Conservation (phyloP, 2,888 invertebrate species). For the Acanthosepion esculentum region DNA sequence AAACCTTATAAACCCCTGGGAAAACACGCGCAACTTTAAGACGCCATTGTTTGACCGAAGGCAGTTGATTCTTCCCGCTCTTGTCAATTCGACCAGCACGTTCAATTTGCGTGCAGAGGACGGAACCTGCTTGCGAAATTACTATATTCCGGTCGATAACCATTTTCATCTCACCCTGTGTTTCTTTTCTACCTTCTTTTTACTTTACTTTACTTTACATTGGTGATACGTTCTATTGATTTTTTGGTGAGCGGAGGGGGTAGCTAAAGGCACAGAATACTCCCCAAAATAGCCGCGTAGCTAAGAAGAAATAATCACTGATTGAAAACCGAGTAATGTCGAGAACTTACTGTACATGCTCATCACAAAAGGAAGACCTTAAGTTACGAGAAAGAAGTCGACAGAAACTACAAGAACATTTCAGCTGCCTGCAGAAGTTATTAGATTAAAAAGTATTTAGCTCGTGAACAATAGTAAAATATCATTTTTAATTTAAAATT, state of each 20-base stretch:
- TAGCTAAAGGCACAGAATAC: neutral
- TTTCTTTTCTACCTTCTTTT: neutral
- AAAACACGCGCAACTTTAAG: neutral
- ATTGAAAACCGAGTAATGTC: neutral
- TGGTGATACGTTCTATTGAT: neutral
- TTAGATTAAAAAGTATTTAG: no score
- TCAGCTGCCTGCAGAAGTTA: no score
- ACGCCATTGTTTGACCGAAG: neutral
- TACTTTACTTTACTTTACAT: neutral
- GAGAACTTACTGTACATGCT: neutral
- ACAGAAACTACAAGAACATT: no score
- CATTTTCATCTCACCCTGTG: neutral
- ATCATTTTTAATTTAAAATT: no score
- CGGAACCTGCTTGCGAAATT: neutral
- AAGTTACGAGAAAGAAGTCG: no score
- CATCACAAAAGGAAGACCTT: no score
- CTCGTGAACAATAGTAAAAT: no score
- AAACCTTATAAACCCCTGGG: neutral
- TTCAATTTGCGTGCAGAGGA: neutral
- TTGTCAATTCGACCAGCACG: neutral
- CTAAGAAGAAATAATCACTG: neutral
- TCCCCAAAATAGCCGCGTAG: neutral
- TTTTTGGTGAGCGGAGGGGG: neutral
- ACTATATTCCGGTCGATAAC: neutral
- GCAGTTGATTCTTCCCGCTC: neutral